phyloP scores from a whole-genome alignment of 2,113 vertebrate genomes.

The Crotophaga sulcirostris region DNA sequence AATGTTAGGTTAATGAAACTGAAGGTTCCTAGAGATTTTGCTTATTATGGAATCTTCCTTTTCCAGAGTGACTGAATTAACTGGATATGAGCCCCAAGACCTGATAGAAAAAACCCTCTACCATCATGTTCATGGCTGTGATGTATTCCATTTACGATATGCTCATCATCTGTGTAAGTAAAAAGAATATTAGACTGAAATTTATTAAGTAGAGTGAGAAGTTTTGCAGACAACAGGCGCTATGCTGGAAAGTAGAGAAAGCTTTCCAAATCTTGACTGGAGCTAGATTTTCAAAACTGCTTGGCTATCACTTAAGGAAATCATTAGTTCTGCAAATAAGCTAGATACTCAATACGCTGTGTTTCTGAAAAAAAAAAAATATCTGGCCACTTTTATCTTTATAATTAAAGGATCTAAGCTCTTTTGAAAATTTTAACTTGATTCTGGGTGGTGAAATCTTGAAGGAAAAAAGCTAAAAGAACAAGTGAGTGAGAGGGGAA shows the following conservation, averaged over 20 bases:
- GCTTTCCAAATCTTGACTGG: neutral
- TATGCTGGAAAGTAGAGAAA: neutral
- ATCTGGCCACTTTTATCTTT: neutral
- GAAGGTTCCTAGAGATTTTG: neutral
- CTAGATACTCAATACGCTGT: neutral
- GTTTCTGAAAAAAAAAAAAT: neutral
- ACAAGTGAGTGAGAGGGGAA: neutral
- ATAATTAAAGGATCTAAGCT: neutral
- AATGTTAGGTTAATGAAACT: neutral
- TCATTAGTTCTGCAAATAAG: constrained; percentile 8
- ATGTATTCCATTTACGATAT: constrained; percentile 88
- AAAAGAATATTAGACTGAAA: neutral
- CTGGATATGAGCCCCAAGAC: constrained; percentile 93
- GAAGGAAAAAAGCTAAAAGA: neutral
- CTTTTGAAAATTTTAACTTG: neutral
- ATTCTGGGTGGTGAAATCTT: neutral
- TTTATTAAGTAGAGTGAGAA: neutral
- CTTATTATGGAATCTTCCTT: constrained; percentile 10
- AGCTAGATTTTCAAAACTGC: constrained; percentile 1
- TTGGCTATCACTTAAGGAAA: constrained; percentile 24
- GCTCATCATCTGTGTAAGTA: constrained; percentile 91
- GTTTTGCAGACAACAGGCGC: neutral
- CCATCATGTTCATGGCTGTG: constrained; percentile 91
- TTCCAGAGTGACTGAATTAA: constrained; percentile 90
- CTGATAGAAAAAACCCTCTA: constrained; percentile 96